Base-by-base conservation (phyloP, 2,888 invertebrate species). In the Elegia similella region DNA sequence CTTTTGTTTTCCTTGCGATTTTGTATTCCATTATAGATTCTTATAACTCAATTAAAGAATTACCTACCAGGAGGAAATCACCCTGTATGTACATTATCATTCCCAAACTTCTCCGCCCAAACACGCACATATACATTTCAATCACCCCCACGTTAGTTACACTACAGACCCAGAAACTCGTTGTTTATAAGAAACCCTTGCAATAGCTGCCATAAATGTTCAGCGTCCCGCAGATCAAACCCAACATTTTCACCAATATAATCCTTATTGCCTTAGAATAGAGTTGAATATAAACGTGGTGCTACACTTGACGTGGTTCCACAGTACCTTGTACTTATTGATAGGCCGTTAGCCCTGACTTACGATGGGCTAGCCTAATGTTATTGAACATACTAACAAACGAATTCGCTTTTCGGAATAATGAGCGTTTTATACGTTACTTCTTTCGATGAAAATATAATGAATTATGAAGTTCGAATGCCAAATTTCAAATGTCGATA, bases 161-260 rank as follows among this genome's bases (percentile, higher is more conserved):
- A 47, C 7, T 16, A 50, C 32, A 34, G 32, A 34, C 32, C 48
- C 48, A 30, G 32, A 50, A 17, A 30, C 30, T 6, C 10, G 42
- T 53, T 53, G 43, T 53, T 53, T 53, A 53, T 43, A 29, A 30
- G 42, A 53, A 53, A 29, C 53, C 53, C 53, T 53, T 30, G 53
- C 42, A 53, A 53, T 53, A 23, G 43, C 53, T 13, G 15, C 43
- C 15, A 43, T 53, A 53, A 53, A 53, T 7, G 53, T 53, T 30
- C 30, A 29, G 30, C n/a, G 2, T 13, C 10, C 38, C 38, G 12
- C 12, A 38, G n/a, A 38, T 12, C n/a, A 38, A 10, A 38, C 38
- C 10, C n/a, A 12, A 38, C 38, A 38, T 38, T 38, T 38, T 10
- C 12, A n/a, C 8, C 7, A 7, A 30, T 30, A 30, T n/a, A 13